Evolutionary conservation across 2,888 invertebrate genomes (phyloP).

Genomic region (Cybosia mesomella): DNA sequence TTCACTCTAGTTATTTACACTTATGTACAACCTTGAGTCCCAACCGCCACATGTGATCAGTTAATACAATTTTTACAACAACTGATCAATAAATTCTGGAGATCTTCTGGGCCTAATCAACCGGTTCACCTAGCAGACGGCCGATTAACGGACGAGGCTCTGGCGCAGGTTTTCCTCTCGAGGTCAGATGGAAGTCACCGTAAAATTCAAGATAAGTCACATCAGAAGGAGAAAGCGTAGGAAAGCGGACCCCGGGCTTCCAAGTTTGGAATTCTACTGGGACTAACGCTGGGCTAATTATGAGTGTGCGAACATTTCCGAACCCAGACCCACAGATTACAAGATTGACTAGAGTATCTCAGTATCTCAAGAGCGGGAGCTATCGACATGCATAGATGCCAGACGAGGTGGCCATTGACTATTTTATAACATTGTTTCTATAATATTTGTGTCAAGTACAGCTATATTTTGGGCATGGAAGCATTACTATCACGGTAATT

Average conservation of each 20-base stretch:
- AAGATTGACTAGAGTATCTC: not conserved
- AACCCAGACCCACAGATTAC: not conserved
- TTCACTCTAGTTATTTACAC: not conserved
- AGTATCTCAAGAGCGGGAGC: not conserved
- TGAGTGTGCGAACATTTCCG: not conserved
- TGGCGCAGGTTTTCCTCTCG: not conserved
- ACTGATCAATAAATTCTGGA: too few relatives aligned
- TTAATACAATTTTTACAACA: not conserved
- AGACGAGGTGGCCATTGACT: not conserved
- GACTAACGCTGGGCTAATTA: too few relatives aligned
- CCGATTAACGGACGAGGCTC: not conserved
- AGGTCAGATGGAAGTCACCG: not conserved
- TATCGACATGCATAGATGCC: not conserved
- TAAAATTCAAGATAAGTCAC: not conserved
- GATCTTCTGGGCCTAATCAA: not conserved
- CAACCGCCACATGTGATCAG: not conserved
- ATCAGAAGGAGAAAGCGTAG: too few relatives aligned
- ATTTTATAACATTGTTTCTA: constrained; percentile 2
- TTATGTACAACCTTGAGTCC: not conserved
- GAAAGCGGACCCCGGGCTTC: not conserved
- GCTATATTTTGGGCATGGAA: constrained; percentile 11
- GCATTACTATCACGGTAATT: constrained; percentile 32
- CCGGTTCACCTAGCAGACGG: not conserved
- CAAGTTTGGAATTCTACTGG: not conserved
- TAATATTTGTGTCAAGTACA: constrained; percentile 9